Base-by-base conservation (phyloP, 2,888 invertebrate genomes). In the Brachyopa scutellaris region DNA sequence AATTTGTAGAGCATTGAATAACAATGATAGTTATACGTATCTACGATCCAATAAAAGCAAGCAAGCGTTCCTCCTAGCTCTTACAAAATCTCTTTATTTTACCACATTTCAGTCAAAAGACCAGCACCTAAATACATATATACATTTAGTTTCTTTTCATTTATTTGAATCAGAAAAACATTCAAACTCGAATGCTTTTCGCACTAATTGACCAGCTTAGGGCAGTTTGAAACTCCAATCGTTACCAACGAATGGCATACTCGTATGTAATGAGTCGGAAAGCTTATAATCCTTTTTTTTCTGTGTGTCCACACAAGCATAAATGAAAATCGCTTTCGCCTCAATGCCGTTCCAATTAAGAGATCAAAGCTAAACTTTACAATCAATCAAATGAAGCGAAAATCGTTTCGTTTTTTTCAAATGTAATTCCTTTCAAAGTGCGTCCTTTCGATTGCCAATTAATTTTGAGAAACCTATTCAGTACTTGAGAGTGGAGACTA, bases 351-450 rank as follows among this genome's bases (percentile, higher is more conserved):
- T 62, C 53, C 38, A 73, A 64, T 73, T 62, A 62, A 62, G 62
- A 64, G 72, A 73, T 73, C 72, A 73, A 73, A 73, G 72, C 45
- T 29, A 64, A 64, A 49, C 31, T 59, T 61, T 38, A 61, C 31
- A 40, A 31, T 26, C 59, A 38, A 38, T 26, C 21, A 42, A 67
- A 55, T 53, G 53, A 42, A 26, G 33, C 29, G 72, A 26, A 62
- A 72, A 42, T 13, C 15, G 2, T n/a, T n/a, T n/a, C n/a, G n/a
- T n/a, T n/a, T 11, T 29, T 61, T 72, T 26, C n/a, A 49, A 29
- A 59, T 55, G 62, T 38, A 55, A 47, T 26, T 73, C n/a, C 11
- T 38, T 61, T 40, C 21, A 33, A 47, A 55, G 1, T 5, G 15
- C 11, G 29, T 31, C 33, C 13, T 55, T 9, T n/a, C 19, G 9